Evolutionary conservation across 2,113 vertebrate genomes (phyloP).

Genomic region (Cynocephalus volans): DNA sequence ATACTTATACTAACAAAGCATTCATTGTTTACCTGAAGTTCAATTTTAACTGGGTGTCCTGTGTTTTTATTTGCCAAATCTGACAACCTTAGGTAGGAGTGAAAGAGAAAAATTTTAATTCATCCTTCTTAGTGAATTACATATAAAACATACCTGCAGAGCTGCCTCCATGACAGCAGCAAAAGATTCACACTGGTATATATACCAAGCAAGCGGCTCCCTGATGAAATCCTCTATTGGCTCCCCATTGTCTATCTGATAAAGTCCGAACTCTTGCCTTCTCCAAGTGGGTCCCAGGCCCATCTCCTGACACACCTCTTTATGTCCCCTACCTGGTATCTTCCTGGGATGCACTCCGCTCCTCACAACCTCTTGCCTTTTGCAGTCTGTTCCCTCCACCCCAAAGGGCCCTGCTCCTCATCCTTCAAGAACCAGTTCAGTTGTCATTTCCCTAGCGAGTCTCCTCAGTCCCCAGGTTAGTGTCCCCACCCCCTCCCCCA

Average conservation of each 20-base stretch:
- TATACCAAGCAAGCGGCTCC: fast-evolving
- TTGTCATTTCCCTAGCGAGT: too few relatives aligned
- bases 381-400: not conserved
- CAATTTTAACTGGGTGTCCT: not conserved
- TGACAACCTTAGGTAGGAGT: not conserved
- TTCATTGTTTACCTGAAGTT: not conserved
- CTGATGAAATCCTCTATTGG: not conserved
- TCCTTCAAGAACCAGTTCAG: not conserved
- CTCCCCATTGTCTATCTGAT: not conserved
- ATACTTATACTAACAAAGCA: not conserved
- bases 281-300: not conserved
- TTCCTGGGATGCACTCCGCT: not conserved
- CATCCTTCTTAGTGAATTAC: not conserved
- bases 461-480: not conserved
- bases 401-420: not conserved
- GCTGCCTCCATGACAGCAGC: not conserved
- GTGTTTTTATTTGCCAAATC: not conserved
- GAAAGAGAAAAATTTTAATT: not conserved
- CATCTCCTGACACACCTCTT: not conserved
- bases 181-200: not conserved
- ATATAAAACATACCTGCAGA: not conserved
- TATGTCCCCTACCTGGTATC: not conserved
- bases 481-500: not conserved
- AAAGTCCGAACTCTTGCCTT: not conserved
- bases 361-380: not conserved